phyloP scores from a whole-genome alignment of 2,113 vertebrate genomes.

The Trogon melanurus region DNA sequence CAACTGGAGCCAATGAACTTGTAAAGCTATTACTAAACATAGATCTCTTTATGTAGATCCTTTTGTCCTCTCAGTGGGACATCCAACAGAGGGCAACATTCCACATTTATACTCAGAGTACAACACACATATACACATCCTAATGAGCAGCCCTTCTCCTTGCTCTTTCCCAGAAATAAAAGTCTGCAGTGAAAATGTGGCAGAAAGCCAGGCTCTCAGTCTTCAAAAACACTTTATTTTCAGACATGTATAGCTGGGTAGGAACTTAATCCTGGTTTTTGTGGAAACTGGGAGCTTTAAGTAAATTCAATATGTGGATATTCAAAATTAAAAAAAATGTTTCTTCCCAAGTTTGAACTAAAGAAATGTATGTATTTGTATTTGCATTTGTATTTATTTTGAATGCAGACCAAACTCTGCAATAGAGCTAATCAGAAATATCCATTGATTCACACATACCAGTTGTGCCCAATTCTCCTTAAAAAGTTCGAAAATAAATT shows the following conservation, averaged over 20 bases:
- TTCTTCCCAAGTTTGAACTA: background rate
- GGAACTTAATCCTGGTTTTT: background rate
- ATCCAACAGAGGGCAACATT: conserved; percentile 25
- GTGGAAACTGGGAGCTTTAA: background rate
- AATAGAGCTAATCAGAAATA: background rate
- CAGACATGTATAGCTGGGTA: background rate
- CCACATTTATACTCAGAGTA: background rate
- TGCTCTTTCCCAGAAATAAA: conserved; percentile 27
- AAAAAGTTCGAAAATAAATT: background rate
- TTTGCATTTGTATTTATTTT: background rate
- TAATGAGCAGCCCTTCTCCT: background rate
- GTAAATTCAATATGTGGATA: background rate
- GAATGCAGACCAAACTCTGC: background rate
- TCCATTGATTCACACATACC: background rate
- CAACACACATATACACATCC: background rate
- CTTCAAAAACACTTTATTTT: background rate
- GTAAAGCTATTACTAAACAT: conserved; percentile 28
- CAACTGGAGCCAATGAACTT: background rate
- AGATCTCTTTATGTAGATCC: conserved; percentile 4
- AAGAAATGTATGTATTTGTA: background rate
- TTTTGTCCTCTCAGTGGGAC: conserved; percentile 37
- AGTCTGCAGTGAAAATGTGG: background rate
- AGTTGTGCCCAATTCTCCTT: background rate
- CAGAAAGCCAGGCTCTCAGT: conserved; percentile 6
- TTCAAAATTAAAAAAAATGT: background rate